Evolutionary conservation across 2,797 vertebrate genomes (phyloP), one percentile per base, ranked within the genome.

Genomic region (Tamandua tetradactyla): DNA sequence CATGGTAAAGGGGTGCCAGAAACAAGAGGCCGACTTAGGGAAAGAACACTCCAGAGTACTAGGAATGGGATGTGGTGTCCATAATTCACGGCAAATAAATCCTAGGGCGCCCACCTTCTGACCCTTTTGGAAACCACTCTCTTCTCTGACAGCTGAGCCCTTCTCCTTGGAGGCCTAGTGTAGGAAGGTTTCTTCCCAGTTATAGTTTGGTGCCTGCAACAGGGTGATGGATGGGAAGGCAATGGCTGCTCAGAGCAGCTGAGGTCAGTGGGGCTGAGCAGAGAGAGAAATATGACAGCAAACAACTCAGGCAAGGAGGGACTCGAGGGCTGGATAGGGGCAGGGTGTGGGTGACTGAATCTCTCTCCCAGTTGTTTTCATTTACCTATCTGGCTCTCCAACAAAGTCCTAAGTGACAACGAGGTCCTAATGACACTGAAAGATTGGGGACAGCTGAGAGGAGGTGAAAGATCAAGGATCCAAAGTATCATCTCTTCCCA

Each of bases 131-230:
- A 92, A 94, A 57, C 1, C 0, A 0, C 57, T 71, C 52, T 95
- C 10, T 78, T 68, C 57, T 69, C 88, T 97, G 96, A 97, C 96
- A 93, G 93, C 80, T 61, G 95, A 97, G 92, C 66, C 88, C 57
- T 18, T 76, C 71, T 89, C 84, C 81, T 42, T 2, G 0, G 66
- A 94, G 93, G 61, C 82, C 76, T 32, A 2, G 89, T 92, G 88
- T 79, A 42, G 62, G 75, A 61, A 85, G 78, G 17, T 42, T 76
- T 78, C 81, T 79, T 62, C 44, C 18, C 25, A 94, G 89, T 88
- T 40, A n/a, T 8, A 32, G 74, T 32, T 49, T 13, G 32, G 49
- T 13, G 55, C 90, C 93, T 27, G 35, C 37, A 44, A 84, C 59
- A 79, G 61, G 79, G 30, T 93, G 95, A 97, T 81, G 81, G 91